These are phyloP conservation scores for Rhynchomys soricoides DNA, from an alignment of 2,113 vertebrate species.

Conservation along the genomic window DNA sequence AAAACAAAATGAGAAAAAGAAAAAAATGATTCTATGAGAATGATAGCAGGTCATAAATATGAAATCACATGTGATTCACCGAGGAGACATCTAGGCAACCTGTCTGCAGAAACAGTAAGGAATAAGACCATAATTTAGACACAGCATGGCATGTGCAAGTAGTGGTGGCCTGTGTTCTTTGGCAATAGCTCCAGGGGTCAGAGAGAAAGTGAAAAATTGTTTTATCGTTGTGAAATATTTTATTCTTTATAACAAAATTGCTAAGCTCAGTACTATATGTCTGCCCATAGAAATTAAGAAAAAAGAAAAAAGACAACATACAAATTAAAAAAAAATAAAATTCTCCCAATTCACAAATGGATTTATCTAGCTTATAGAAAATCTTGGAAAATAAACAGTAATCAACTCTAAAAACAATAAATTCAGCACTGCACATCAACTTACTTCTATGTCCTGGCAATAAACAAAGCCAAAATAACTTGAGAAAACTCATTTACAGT, in stretches of 20 bases:
- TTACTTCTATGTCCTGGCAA: not conserved
- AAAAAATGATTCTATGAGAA: not conserved
- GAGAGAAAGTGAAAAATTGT: not conserved
- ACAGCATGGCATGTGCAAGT: fast-evolving
- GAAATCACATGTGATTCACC: not conserved
- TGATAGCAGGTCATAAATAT: not conserved
- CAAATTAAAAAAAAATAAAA: not conserved
- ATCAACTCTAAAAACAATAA: not conserved
- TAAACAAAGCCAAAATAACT: not conserved
- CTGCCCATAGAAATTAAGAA: not conserved
- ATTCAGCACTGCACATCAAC: not conserved
- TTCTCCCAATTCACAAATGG: not conserved
- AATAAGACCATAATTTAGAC: not conserved
- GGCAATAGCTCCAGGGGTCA: too few species aligned
- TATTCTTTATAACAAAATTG: not conserved
- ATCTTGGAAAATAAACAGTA: not conserved
- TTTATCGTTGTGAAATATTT: not conserved
- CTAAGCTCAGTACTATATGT: not conserved
- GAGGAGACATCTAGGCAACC: too few species aligned
- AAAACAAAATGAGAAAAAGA: not conserved
- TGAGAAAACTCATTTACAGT: not conserved
- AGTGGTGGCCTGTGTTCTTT: not conserved
- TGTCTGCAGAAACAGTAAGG: not conserved
- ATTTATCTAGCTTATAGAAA: not conserved
- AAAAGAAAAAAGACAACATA: not conserved